Base-by-base conservation (phyloP, 37 sponge, comb jelly and placozoan species). In the Cliona cf. orientalis region DNA sequence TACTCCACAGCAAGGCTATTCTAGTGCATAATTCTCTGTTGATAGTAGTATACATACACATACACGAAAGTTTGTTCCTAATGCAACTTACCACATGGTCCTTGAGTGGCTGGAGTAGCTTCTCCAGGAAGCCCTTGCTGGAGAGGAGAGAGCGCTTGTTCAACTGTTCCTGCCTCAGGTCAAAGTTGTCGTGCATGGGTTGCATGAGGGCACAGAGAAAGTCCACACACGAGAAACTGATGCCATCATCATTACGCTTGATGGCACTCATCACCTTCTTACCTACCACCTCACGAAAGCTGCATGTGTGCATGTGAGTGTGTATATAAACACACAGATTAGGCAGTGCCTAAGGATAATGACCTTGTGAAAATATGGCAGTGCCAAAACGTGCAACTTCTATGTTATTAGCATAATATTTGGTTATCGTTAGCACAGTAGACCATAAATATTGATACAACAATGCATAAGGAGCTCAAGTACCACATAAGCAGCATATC, bases 161-260 rank as follows among this genome's bases (percentile, higher is more conserved):
- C 79, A 89, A 72, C 75, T 99, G 99, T 75, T 99, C 99, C 62
- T 88, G 89, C 1, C 90, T 42, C 17, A 99, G 86, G 81, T 96
- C 89, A 78, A 83, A 99, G 85, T 99, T 92, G 67, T 96, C 99
- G 61, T 99, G 99, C 99, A 99, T 99, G 23, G 99, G 99, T 83
- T 97, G 98, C 99, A 99, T 99, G 36, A 99, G 91, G 26, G 97
- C 88, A 80, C 95, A 94, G 33, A 99, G 81, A 78, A 96, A 83
- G 85, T 99, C 99, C 32, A 93, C 86, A 46, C 94, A 94, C 19
- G 99, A 93, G 46, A 92, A 93, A 28, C 85, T 94, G 63, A 99
- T 86, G 2, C 89, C 99, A 26, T 94, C 97, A 46, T 99, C 87
- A 66, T 90, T 92, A 39, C 90, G 80, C 89, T 92, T 96, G 53